These are phyloP conservation scores for Helicoverpa armigera DNA, from an alignment of 1,140 invertebrate species.

Conservation along the genomic window DNA sequence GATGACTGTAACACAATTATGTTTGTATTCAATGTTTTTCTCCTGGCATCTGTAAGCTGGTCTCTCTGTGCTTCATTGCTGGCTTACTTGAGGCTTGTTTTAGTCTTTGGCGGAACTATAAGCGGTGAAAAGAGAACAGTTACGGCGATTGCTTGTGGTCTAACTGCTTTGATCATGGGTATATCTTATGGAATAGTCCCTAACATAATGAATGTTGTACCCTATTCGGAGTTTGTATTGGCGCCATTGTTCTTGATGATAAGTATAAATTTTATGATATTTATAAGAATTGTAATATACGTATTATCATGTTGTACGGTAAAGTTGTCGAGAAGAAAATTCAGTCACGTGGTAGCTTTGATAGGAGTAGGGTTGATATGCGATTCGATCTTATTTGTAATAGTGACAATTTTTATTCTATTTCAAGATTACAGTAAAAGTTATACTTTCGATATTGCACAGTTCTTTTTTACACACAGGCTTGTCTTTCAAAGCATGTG, in stretches of 20 bases:
- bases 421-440: background rate
- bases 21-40: constrained; percentile 23
- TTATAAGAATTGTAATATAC: constrained; percentile 13
- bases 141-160: background rate
- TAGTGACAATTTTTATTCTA: background rate
- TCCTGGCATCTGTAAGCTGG: constrained; percentile 52
- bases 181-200: no score
- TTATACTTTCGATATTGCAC: background rate
- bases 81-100: constrained; percentile 56
- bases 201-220: no score
- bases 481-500: constrained; percentile 20
- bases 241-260: background rate
- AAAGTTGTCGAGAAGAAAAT: constrained; percentile 10
- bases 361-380: constrained; percentile 1
- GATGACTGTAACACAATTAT: background rate
- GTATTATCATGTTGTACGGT: constrained; percentile 8
- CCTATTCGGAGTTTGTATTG: background rate
- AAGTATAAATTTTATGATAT: constrained; percentile 1
- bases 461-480: constrained; percentile 5
- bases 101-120: constrained; percentile 53
- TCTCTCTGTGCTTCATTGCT: constrained; percentile 55
- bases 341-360: constrained; percentile 10
- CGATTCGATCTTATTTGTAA: background rate
- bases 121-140: constrained; percentile 54
- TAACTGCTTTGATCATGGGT: no score